phyloP scores from a whole-genome alignment of 2,888 invertebrate species.

The Callyntrura sp. region DNA sequence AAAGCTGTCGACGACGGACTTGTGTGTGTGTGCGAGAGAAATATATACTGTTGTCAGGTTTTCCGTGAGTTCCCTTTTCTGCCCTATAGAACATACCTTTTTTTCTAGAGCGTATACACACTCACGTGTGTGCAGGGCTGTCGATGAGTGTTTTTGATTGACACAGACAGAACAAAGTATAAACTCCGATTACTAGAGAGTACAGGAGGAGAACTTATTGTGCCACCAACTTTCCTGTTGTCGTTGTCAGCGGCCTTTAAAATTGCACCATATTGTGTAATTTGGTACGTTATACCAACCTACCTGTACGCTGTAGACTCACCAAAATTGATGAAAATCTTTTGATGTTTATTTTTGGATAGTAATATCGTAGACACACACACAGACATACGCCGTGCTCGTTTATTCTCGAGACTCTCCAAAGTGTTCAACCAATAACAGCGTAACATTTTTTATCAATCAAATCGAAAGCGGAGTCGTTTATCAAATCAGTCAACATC shows the following conservation, averaged over 20 bases:
- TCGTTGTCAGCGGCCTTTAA: not conserved
- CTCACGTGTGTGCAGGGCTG: constrained; percentile 24
- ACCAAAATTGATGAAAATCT: not conserved
- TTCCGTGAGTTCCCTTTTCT: not conserved
- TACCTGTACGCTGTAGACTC: not conserved
- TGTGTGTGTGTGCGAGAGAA: not conserved
- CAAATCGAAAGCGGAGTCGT: not conserved
- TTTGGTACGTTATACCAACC: not conserved
- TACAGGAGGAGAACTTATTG: not conserved
- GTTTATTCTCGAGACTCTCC: not conserved
- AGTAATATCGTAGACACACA: too few species aligned
- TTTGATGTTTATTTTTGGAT: constrained; percentile 31
- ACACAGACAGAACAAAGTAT: not conserved
- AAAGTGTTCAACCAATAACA: constrained; percentile 10
- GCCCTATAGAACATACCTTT: not conserved
- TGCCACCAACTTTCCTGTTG: not conserved
- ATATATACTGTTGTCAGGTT: not conserved
- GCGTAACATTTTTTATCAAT: not conserved
- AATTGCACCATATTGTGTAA: not conserved
- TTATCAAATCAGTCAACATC: constrained; percentile 19
- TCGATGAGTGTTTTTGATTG: constrained; percentile 26
- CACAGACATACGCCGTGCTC: too few species aligned
- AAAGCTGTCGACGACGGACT: not conserved
- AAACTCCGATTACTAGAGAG: not conserved
- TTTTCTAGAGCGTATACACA: not conserved